Evolutionary conservation across 1,140 invertebrate genomes (phyloP).

Genomic region (Choristoneura fumiferana): DNA sequence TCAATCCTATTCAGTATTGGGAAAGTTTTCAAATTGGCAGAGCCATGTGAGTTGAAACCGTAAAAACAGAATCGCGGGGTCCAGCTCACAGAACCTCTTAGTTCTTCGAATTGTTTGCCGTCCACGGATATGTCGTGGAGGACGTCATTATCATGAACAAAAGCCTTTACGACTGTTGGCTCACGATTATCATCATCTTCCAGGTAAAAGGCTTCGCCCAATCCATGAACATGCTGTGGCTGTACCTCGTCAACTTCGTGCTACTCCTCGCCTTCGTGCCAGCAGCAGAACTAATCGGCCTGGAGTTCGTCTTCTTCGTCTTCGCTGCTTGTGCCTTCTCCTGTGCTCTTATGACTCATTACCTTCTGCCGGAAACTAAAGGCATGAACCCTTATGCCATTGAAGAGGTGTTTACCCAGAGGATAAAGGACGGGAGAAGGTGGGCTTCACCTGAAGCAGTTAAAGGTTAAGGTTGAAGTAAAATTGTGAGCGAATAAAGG

Average conservation of each 20-base stretch:
- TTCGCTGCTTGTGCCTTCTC: not conserved
- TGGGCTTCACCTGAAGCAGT: not conserved
- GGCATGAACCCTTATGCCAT: constrained; percentile 13
- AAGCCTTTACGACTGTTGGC: too few relatives aligned
- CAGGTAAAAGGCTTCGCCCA: constrained; percentile 13
- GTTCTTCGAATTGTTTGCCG: too few relatives aligned
- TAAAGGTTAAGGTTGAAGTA: too few relatives aligned
- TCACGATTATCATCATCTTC: too few relatives aligned
- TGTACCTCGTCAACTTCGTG: constrained; percentile 11
- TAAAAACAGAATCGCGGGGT: too few relatives aligned
- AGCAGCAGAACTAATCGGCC: not conserved
- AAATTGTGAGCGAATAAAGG: too few relatives aligned
- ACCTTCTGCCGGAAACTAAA: not conserved
- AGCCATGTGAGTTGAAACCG: too few relatives aligned
- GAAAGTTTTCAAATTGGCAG: too few relatives aligned
- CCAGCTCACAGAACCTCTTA: too few relatives aligned
- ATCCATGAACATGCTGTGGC: constrained; percentile 6
- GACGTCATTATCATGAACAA: too few relatives aligned
- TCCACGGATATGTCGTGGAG: too few relatives aligned
- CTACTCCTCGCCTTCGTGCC: not conserved
- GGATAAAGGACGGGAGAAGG: not conserved
- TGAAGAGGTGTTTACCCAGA: not conserved
- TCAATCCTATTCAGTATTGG: too few relatives aligned
- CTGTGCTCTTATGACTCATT: not conserved
- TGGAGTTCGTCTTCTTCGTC: not conserved